Base-by-base conservation (phyloP, 1,140 invertebrate species). In the Propsilocerus akamusi region DNA sequence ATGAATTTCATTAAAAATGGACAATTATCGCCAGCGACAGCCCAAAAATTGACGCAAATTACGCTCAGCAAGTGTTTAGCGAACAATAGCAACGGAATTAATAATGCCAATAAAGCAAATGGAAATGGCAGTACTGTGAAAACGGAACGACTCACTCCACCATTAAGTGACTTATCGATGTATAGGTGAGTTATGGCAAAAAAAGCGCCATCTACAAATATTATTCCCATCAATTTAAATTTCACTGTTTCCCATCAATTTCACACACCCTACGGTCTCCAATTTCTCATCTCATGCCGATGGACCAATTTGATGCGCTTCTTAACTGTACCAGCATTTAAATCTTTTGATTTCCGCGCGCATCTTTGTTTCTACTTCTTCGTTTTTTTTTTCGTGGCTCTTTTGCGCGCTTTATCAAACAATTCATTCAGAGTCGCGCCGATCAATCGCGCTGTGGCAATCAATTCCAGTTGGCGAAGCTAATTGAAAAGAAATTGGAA, bases 1-100 rank as follows among this genome's bases (percentile, higher is more conserved):
- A 41, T 41, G 34, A 41, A 41, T 10, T 41, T 41, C 22, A 41
- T 41, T 41, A 41, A 41, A 41, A 41, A 41, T 41, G 34, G 34
- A 20, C 34, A 41, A 41, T 41, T 41, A 41, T 41, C 34, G 14
- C 34, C 34, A 41, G n/a, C 34, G 17, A 41, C 34, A 5, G 34
- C 34, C 17, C 34, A 41, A 20, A 41, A 41, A 17, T 17, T 41
- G 12, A 41, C 5, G 17, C 34, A 41, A 41, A 41, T 41, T 41
- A 41, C 34, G 17, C 14, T 41, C 5, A 41, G 34, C 14, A 41
- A 41, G 34, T 41, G 28, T n/a, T 7, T 41, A 20, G 14, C 10
- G 3, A 30, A 7, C 28, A 30, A 30, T 7, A 30, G 14, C 14
- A 41, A 41, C 11, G 17, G 17, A 6, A 41, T 17, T 20, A 41